These are phyloP conservation scores for Peromyscus melanophrys DNA, from an alignment of 2,797 vertebrate species.

Conservation along the genomic window DNA sequence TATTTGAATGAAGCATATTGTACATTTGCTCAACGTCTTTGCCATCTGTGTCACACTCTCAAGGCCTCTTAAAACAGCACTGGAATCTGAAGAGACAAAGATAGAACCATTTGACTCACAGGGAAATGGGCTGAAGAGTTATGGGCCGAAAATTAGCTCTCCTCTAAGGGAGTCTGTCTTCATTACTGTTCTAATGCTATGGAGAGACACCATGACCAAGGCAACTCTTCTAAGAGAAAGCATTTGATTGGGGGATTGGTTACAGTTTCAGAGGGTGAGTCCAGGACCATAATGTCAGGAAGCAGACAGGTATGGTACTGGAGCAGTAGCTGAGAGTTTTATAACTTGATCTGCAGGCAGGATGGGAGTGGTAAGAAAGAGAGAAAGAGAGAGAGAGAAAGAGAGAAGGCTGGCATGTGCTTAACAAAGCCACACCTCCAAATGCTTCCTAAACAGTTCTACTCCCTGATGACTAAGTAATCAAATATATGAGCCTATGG, in stretches of 20 bases:
- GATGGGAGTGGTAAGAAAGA: not conserved
- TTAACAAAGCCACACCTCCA: not conserved
- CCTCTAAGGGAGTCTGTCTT: not conserved
- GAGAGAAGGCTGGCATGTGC: not conserved
- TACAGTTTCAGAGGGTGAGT: not conserved
- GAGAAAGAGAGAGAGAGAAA: no score
- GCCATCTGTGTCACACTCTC: slow-evolving; percentile 65
- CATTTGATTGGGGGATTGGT: not conserved
- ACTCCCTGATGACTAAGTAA: no score
- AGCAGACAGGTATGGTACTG: not conserved
- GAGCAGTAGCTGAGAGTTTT: not conserved
- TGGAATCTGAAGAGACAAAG: slow-evolving; percentile 83
- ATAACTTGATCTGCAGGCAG: not conserved
- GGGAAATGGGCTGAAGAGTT: slow-evolving; percentile 81
- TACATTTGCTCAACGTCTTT: slow-evolving; percentile 55
- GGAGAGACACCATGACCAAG: not conserved
- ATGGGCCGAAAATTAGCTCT: slow-evolving; percentile 62
- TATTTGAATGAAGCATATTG: slow-evolving; percentile 35
- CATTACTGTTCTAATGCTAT: not conserved
- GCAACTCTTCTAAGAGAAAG: not conserved
- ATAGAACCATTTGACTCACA: slow-evolving; percentile 65
- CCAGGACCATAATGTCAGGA: not conserved
- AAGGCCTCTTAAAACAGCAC: slow-evolving; percentile 64
- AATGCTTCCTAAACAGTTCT: not conserved
- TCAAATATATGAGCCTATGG: not conserved